Percentiles rank a stretch among this genome's conserved stretches.
These are phyloP conservation scores for Tolypeutes matacus DNA, from an alignment of 2,797 vertebrate genomes.

Conservation along the genomic window DNA sequence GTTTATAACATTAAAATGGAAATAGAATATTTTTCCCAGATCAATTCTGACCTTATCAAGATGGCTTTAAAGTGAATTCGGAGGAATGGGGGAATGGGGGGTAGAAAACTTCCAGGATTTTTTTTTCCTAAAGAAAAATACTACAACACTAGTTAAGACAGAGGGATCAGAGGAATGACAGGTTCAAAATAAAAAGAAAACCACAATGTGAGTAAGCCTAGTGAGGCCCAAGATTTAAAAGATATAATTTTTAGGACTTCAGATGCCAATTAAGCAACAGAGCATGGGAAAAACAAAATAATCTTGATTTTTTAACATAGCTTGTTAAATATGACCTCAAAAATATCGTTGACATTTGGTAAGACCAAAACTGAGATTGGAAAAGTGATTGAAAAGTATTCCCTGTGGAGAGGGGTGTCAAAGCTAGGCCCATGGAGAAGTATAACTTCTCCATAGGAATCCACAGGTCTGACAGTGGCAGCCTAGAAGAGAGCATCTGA, in stretches of 20 bases:
- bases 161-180: neutral
- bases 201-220: neutral
- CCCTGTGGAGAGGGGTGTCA: neutral
- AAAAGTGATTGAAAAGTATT: neutral
- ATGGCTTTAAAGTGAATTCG: neutral
- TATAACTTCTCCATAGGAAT: too few relatives aligned
- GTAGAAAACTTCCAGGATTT: neutral
- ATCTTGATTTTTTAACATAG: neutral
- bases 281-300: neutral
- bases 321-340: neutral
- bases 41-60: neutral
- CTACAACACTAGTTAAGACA: neutral
- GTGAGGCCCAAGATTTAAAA: neutral
- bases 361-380: neutral
- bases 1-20: neutral
- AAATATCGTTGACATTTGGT: neutral
- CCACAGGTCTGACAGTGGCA: accelerated
- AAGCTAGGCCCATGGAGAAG: neutral
- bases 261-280: neutral
- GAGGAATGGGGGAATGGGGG: neutral
- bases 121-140: neutral
- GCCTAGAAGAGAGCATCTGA: neutral
- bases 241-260: neutral
- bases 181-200: slow-evolving; percentile 8
- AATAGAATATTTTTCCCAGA: neutral